Evolutionary conservation across 2,888 invertebrate genomes (phyloP).

Genomic region (Lithosia quadra): DNA sequence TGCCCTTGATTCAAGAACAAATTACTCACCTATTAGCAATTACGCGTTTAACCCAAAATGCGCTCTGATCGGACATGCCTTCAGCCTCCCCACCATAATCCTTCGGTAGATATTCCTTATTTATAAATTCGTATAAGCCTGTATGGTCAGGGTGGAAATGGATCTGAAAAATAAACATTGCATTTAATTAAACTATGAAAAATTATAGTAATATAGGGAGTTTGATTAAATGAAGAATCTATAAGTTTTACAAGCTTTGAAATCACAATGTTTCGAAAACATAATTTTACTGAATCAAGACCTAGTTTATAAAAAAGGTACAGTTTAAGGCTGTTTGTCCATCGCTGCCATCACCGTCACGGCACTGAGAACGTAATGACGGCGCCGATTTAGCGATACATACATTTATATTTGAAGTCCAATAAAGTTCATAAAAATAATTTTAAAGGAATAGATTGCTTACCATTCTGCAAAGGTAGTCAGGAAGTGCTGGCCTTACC

Average conservation of each 20-base stretch:
- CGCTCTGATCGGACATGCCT: constrained; percentile 84
- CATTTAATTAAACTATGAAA: background rate
- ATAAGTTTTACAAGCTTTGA: too few relatives aligned
- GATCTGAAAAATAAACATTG: constrained; percentile 79
- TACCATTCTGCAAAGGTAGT: constrained; percentile 70
- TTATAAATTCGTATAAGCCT: constrained; percentile 86
- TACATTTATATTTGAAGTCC: too few relatives aligned
- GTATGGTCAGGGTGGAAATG: constrained; percentile 88
- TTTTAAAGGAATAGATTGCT: constrained; percentile 38
- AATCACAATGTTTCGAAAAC: too few relatives aligned
- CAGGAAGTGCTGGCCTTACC: constrained; percentile 71
- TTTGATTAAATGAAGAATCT: too few relatives aligned
- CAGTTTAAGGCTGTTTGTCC: too few relatives aligned
- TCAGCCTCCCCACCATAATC: constrained; percentile 90
- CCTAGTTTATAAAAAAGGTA: too few relatives aligned
- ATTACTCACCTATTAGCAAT: constrained; percentile 76
- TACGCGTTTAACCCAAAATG: constrained; percentile 83
- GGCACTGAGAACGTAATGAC: too few relatives aligned
- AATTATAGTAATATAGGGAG: too few relatives aligned
- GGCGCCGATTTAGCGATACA: too few relatives aligned
- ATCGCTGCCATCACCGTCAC: too few relatives aligned
- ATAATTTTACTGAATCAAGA: too few relatives aligned
- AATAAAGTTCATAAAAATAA: background rate
- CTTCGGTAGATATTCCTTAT: constrained; percentile 88
- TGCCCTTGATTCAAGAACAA: background rate